Base-by-base conservation (phyloP, 2,888 invertebrate species). In the Rhagonycha lutea region DNA sequence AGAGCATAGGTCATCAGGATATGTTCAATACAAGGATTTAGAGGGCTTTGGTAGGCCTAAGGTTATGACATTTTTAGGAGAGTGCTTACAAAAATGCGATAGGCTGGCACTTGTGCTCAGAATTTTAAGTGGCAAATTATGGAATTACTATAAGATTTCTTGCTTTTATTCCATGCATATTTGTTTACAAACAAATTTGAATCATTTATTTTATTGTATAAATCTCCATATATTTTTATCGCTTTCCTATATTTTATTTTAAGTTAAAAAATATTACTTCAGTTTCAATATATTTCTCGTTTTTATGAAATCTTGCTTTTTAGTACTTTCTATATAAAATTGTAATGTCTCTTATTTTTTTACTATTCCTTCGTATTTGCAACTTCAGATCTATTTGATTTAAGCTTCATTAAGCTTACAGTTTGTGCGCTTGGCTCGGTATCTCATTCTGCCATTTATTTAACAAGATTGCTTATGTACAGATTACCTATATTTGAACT, bases 21-120 rank as follows among this genome's bases (percentile, higher is more conserved):
- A 83, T 78, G 78, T 80, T 79, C 82, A 81, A 83, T 81, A 81
- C 81, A 80, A 80, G 82, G 83, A 82, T 84, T 83, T 81, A 81
- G 82, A 78, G 78, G 81, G 81, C 81, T 80, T 80, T 80, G 79
- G 80, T 75, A 77, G 81, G 81, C 77, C 82, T 77, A 80, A 79
- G 82, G 83, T 83, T 83, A 81, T 79, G 82, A 82, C 82, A 78
- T 81, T 81, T 82, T 81, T 79, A 81, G 80, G 70, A 79, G 75
- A 74, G 76, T 76, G 78, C 81, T 78, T 81, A 81, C 81, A 80
- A 79, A 79, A 80, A 81, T 80, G 76, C 74, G 77, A 80, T 79
- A 77, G 79, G 79, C 62, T 60, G 67, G 77, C 78, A 78, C 79
- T 79, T 81, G 81, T 77, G 82, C 77, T 79, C 82, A 70, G 83